Base-by-base conservation (phyloP, 2,113 vertebrate species). In the Laticauda laticaudata region DNA sequence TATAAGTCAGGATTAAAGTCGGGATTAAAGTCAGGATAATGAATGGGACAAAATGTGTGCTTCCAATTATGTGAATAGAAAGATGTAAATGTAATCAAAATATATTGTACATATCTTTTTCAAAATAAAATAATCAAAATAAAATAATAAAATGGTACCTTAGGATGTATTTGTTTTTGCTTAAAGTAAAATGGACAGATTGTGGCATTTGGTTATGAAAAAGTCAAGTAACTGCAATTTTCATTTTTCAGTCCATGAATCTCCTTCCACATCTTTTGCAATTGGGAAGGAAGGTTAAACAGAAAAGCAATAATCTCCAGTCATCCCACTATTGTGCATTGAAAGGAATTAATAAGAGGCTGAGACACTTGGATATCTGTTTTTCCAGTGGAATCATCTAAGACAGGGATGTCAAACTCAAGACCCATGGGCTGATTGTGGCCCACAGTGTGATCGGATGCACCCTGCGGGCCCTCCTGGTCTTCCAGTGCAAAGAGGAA, bases 41-140 rank as follows among this genome's bases (percentile, higher is more conserved):
- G 39, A 23, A 64, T 87, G 88, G 48, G 87, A 64, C 45, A 45
- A 94, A 91, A 87, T 21, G 29, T 4, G 61, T 90, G 5, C 21
- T 75, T 91, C 24, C 18, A 64, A 8, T 34, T 56, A 85, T 8
- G 11, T 39, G 51, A 45, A 89, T 95, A 34, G 86, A 92, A 91
- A 92, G 29, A 59, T 93, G 69, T 95, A 93, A 92, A 94, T 81
- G 23, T 88, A 43, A 81, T 43, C 45, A 57, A 24, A 90, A 90
- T 90, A 48, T 93, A 90, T 87, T 93, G 89, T 90, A 90, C 69
- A 93, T 59, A 59, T 6, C 26, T 55, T 91, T 81, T 88, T 20
- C 81, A 95, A 51, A n/a, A 90, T 57, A 93, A 92, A 92, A 54
- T 23, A 6, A 7, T 20, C 81, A 95, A 51, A n/a, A 90, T 57